Percentiles rank a stretch among this genome's conserved stretches.
Evolutionary conservation across 2,113 vertebrate species (phyloP).

Genomic region (Dissostichus mawsoni): DNA sequence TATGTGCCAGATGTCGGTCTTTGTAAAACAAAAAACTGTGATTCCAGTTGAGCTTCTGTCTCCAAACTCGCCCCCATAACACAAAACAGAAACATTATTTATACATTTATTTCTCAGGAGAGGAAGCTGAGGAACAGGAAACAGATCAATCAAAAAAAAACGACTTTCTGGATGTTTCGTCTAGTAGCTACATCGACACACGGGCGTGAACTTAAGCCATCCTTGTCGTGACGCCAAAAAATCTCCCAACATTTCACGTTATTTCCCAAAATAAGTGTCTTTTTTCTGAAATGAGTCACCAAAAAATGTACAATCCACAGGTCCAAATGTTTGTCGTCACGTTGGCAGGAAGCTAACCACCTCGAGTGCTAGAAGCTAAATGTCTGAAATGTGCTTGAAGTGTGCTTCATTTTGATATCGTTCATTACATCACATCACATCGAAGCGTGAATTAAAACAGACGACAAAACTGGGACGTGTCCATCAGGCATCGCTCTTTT

Average conservation of each 20-base stretch:
- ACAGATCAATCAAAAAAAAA: background rate
- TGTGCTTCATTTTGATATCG: background rate
- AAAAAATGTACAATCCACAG: background rate
- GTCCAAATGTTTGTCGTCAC: background rate
- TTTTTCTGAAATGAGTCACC: background rate
- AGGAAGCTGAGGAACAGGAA: slow-evolving; percentile 37
- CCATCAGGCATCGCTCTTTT: slow-evolving; percentile 39
- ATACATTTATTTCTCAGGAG: slow-evolving; percentile 60
- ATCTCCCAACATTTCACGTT: background rate
- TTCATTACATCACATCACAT: background rate
- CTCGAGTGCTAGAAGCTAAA: background rate
- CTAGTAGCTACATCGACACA: background rate
- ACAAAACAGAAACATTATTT: slow-evolving; percentile 35
- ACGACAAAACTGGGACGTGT: slow-evolving; percentile 28
- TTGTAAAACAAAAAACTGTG: background rate
- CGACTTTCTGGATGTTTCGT: background rate
- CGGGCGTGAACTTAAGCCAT: background rate
- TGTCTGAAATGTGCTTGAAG: slow-evolving; percentile 6
- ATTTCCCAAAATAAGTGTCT: slow-evolving; percentile 1
- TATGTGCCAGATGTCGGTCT: slow-evolving; percentile 49
- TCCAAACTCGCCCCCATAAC: background rate
- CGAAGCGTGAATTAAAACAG: background rate
- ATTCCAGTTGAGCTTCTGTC: slow-evolving; percentile 54
- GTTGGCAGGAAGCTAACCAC: background rate
- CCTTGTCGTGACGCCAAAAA: background rate